Evolutionary conservation across 64 coral and sea anemone species (phyloP).

Genomic region (Pachyseris speciosa): DNA sequence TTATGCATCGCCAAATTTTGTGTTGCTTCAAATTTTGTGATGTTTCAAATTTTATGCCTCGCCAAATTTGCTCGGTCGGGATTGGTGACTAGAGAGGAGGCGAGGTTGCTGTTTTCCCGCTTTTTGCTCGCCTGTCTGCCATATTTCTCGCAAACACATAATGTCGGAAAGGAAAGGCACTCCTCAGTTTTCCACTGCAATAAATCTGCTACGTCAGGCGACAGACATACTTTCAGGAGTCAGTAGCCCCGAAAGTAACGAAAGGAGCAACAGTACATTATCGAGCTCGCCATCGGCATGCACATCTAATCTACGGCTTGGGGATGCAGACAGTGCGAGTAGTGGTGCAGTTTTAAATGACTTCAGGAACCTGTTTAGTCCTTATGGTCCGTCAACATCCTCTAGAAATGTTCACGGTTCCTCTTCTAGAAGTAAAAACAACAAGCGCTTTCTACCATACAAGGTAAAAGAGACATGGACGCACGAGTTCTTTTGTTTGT

Average conservation of each 20-base stretch:
- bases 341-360: background rate
- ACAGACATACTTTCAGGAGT: background rate
- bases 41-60: background rate
- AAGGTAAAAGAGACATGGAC: conserved; percentile 49
- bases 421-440: background rate
- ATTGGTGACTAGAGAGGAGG: no score
- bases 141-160: background rate
- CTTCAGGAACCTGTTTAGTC: background rate
- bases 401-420: background rate
- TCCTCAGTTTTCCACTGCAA: background rate
- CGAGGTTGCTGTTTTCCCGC: no score
- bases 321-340: no score
- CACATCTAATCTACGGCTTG: background rate
- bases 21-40: background rate
- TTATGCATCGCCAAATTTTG: background rate
- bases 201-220: background rate
- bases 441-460: background rate
- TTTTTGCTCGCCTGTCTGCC: no score
- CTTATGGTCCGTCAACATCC: background rate
- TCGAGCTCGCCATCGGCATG: background rate
- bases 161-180: background rate
- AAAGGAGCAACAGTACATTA: background rate
- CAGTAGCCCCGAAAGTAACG: background rate
- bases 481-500: conserved; percentile 46
- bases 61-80: background rate